A percentile compares a stretch with the other conserved stretches of the same genome.
Conservation (phyloP, 1,140 invertebrate species). For the Amphibalanus amphitrite region DNA sequence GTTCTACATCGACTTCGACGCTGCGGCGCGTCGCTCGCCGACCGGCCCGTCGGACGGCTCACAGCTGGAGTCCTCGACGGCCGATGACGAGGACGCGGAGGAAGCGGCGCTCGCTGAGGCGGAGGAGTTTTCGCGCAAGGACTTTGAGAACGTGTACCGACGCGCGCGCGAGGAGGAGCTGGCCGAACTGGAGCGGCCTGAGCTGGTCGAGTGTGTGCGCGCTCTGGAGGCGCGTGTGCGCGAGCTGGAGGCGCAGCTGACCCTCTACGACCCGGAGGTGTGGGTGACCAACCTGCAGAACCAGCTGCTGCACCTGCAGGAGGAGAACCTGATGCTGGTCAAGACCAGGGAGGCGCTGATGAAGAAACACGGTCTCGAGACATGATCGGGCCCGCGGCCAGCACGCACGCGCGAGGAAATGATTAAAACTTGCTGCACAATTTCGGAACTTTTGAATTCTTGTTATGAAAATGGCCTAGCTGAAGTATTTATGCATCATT, state of each 20-base stretch:
- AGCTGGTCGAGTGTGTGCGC: constrained; percentile 12
- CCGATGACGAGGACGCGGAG: constrained; percentile 13
- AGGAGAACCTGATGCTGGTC: constrained; percentile 16
- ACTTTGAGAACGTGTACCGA: constrained; percentile 24
- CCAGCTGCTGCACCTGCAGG: constrained; percentile 17
- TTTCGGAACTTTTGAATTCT: too few relatives aligned
- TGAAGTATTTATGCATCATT: too few relatives aligned
- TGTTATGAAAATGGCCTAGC: too few relatives aligned
- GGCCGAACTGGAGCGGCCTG: constrained; percentile 17
- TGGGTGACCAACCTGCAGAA: constrained; percentile 16
- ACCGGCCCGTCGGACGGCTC: constrained; percentile 8
- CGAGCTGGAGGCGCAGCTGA: constrained; percentile 14
- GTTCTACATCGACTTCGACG: constrained; percentile 20
- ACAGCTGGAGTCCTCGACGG: constrained; percentile 1
- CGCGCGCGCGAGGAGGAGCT: constrained; percentile 21
- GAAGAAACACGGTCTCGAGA: too few relatives aligned
- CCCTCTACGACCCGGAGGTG: constrained; percentile 13
- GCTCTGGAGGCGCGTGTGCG: constrained; percentile 15
- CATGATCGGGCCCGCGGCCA: too few relatives aligned
- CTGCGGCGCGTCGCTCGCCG: constrained; percentile 12
- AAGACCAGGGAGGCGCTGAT: background rate
- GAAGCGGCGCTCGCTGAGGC: too few relatives aligned
- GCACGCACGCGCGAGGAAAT: too few relatives aligned
- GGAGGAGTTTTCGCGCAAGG: constrained; percentile 20
- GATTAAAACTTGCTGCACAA: too few relatives aligned